These are phyloP conservation scores for Lepetodrilus schrolli DNA, from an alignment of 2,888 invertebrate species.

Conservation along the genomic window DNA sequence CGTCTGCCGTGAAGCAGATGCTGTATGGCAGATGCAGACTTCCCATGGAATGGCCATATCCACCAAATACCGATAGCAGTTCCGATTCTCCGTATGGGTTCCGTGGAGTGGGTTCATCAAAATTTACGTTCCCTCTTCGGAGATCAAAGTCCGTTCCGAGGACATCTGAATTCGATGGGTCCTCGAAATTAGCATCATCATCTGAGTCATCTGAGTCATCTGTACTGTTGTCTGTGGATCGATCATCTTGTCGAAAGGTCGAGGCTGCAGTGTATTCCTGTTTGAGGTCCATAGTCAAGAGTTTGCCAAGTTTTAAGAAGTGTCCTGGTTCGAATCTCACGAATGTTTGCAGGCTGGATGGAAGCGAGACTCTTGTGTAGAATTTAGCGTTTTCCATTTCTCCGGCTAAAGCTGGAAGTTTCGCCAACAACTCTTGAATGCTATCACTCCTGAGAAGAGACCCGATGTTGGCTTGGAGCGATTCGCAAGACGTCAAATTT, in stretches of 20 bases:
- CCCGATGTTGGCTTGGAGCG: slow-evolving; percentile 34
- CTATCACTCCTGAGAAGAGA: slow-evolving; percentile 30
- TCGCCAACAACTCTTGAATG: slow-evolving; percentile 19
- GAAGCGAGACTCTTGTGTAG: not conserved
- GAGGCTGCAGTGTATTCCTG: not conserved
- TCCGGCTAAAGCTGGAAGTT: slow-evolving; percentile 28
- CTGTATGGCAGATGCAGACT: slow-evolving; percentile 43
- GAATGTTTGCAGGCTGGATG: slow-evolving; percentile 5
- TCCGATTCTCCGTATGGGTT: slow-evolving; percentile 2
- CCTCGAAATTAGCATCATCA: not conserved
- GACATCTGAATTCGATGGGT: no score
- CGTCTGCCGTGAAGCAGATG: slow-evolving; percentile 40
- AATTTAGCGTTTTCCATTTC: slow-evolving; percentile 27
- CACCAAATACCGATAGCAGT: slow-evolving; percentile 35
- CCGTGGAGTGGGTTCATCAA: not conserved
- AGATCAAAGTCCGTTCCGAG: not conserved
- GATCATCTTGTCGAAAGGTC: not conserved
- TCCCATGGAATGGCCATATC: slow-evolving; percentile 34
- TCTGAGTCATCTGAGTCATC: not conserved
- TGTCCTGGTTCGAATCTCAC: slow-evolving; percentile 28
- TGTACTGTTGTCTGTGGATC: not conserved
- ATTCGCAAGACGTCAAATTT: slow-evolving; percentile 35
- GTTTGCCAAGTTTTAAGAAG: slow-evolving; percentile 10
- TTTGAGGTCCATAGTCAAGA: slow-evolving; percentile 1
- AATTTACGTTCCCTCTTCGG: not conserved